phyloP scores from a whole-genome alignment of 1,140 invertebrate species.

The Euschistus heros region DNA sequence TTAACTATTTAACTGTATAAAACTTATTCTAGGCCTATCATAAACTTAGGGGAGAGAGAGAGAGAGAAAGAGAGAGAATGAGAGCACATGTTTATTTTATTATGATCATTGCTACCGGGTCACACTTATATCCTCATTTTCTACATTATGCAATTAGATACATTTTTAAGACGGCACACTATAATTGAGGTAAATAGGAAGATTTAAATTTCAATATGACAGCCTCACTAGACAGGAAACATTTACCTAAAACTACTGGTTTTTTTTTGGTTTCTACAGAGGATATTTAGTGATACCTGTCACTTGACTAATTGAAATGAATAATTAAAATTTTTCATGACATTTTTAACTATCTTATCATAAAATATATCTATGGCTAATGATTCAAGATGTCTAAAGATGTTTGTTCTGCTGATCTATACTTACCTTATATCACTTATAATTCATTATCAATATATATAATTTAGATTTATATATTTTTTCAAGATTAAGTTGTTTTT shows the following conservation, averaged over 20 bases:
- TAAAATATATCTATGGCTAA: constrained; percentile 1
- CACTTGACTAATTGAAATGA: constrained; percentile 2
- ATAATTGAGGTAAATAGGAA: constrained; percentile 1
- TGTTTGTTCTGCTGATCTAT: background rate
- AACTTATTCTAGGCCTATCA: constrained; percentile 4
- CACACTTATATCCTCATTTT: too few species aligned
- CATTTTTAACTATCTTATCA: too few species aligned
- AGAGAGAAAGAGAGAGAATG: background rate
- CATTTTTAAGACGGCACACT: too few species aligned
- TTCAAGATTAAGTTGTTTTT: background rate
- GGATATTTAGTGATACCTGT: constrained; percentile 6
- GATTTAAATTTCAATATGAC: background rate
- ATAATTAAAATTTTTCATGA: background rate
- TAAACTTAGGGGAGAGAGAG: background rate
- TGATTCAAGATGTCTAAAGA: background rate
- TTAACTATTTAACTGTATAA: background rate
- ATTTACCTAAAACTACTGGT: constrained; percentile 8
- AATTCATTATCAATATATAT: too few species aligned
- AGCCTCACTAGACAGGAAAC: constrained; percentile 6
- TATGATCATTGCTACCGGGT: too few species aligned
- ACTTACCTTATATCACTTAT: constrained; percentile 10
- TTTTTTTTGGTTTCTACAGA: background rate
- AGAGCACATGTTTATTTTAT: background rate
- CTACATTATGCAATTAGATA: too few species aligned
- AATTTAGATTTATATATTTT: background rate